Evolutionary conservation across 2,797 vertebrate species (phyloP), one percentile per base, ranked within the genome.

Genomic region (Acipenser transmontanus): DNA sequence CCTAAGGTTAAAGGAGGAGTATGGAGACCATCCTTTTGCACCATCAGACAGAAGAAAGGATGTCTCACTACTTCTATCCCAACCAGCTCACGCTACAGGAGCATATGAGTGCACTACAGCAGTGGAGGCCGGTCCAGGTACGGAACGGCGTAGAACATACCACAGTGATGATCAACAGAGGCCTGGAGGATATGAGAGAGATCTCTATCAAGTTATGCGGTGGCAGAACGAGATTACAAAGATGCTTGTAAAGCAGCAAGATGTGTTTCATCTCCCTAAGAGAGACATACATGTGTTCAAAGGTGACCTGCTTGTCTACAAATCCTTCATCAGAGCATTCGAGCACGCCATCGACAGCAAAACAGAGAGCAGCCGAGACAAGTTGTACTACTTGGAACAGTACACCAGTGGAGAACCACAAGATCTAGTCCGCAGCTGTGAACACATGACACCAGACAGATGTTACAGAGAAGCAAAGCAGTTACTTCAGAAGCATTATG

Each of bases 381-480:
- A 71, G 51, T 9, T 71, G 14, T 69, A 71, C 13, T 68, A 65
- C 13, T 59, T 71, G 34, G 64, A 71, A 12, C 63, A 66, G 9
- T 66, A 66, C 47, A 69, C 67, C 34, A 65, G 59, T 13, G 67
- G 67, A 14, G 70, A 69, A 48, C 50, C 70, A 47, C 47, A 48
- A 0, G 67, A 69, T 7, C 63, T 71, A 14, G 66, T 69, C 20
- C 62, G 13, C 47, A 63, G 52, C 11, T 73, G 68, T 13, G 62
- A 68, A 51, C 59, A 66, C 59, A 66, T 69, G 70, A 57, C 66
- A 14, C 56, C 50, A 47, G 20, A 59, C 3, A 47, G 7, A 17
- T 63, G 70, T 1, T 68, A 71, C 47, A 14, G 8, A 12, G 50
- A 69, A 7, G 70, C 70, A 8, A 5, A 68, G 59, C 12, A 9